A percentile compares a stretch with the other conserved stretches of the same genome.
phyloP scores from a whole-genome alignment of 1,140 invertebrate genomes.

The Drosophila grimshawi region DNA sequence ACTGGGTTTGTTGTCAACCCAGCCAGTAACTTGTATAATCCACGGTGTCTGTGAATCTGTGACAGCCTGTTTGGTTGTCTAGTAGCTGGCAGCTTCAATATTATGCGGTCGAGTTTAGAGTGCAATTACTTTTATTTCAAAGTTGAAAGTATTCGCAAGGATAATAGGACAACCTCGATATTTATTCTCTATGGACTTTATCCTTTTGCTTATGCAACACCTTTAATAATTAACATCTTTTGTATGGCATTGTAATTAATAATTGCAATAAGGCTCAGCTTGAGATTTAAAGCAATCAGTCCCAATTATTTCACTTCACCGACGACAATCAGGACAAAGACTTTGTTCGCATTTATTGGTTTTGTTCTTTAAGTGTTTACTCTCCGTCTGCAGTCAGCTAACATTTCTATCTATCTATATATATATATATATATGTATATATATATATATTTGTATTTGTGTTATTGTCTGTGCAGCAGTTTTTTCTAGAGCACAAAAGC shows the following conservation, averaged over 20 bases:
- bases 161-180: neutral
- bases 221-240: too few species aligned
- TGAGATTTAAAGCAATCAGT: constrained; percentile 4
- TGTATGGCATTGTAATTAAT: too few species aligned
- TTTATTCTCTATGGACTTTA: too few species aligned
- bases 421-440: neutral
- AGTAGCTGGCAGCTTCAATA: constrained; percentile 59
- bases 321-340: constrained; percentile 1
- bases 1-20: constrained; percentile 31
- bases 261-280: neutral
- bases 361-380: constrained; percentile 12
- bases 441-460: neutral
- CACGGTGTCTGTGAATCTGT: neutral
- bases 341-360: constrained; percentile 7
- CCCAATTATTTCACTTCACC: neutral
- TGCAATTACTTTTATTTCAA: constrained; percentile 64
- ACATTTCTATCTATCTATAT: neutral
- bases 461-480: neutral
- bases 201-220: too few species aligned
- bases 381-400: neutral
- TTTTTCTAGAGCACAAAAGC: neutral
- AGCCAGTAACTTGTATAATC: constrained; percentile 4
- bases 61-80: neutral
- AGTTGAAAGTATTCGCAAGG: neutral
- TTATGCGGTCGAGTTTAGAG: constrained; percentile 45